A percentile compares a stretch with the other conserved stretches of the same genome.
These are phyloP conservation scores for Myoxocephalus aenaeus DNA, from an alignment of 2,797 vertebrate genomes.

Conservation along the genomic window DNA sequence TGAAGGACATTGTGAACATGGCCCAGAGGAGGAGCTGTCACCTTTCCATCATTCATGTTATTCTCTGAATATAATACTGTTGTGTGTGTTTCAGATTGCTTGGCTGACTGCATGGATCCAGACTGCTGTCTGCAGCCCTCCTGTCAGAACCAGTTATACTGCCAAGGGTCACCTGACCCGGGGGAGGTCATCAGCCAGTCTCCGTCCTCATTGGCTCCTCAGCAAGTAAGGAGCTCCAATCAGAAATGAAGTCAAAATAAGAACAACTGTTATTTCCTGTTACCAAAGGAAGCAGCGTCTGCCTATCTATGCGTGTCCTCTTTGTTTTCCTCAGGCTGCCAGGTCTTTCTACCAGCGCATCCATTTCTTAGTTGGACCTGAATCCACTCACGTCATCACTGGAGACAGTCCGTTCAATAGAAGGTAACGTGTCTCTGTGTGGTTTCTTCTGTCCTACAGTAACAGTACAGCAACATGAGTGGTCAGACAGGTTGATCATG, in stretches of 20 bases:
- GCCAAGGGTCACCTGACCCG: slow-evolving; percentile 94
- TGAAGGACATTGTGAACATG: no score
- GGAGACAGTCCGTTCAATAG: slow-evolving; percentile 96
- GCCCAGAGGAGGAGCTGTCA: no score
- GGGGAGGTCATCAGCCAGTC: slow-evolving; percentile 93
- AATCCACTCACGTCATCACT: slow-evolving; percentile 92
- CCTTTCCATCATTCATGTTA: background rate
- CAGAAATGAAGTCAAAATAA: background rate
- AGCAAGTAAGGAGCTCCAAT: slow-evolving; percentile 79
- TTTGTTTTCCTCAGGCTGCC: slow-evolving; percentile 81
- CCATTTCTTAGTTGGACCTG: slow-evolving; percentile 92
- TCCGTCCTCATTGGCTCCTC: slow-evolving; percentile 87
- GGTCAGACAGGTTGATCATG: background rate
- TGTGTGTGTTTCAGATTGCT: slow-evolving; percentile 87
- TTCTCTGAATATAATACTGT: background rate
- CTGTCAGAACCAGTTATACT: slow-evolving; percentile 95
- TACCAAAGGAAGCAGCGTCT: background rate
- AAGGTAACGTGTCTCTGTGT: slow-evolving; percentile 83
- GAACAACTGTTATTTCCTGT: background rate
- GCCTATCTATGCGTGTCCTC: background rate
- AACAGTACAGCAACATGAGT: background rate
- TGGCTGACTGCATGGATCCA: slow-evolving; percentile 97
- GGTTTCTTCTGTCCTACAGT: background rate
- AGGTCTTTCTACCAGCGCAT: slow-evolving; percentile 96
- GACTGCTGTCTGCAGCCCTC: slow-evolving; percentile 97